Percentiles rank a stretch among this genome's conserved stretches.
These are phyloP conservation scores for Rhadina sibilatrix DNA, from an alignment of 2,113 vertebrate species.

Conservation along the genomic window DNA sequence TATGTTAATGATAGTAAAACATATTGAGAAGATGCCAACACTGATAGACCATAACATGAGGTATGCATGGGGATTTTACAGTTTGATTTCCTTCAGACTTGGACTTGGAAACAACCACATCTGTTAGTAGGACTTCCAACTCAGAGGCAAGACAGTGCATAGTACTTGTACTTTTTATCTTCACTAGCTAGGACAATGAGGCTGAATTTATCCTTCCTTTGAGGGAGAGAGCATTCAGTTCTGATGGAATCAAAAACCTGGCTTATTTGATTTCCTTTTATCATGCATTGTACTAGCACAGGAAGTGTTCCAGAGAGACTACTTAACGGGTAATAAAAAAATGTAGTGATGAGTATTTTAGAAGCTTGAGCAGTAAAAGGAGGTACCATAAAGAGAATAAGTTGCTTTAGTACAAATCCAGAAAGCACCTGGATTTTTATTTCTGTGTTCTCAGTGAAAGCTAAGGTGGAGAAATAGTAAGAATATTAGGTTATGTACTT, in stretches of 20 bases:
- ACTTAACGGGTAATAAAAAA: slow-evolving; percentile 4
- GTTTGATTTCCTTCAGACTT: neutral
- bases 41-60: neutral
- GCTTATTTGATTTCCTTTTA: slow-evolving; percentile 5
- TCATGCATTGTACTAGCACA: neutral
- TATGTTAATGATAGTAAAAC: neutral
- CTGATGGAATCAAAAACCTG: neutral
- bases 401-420: neutral
- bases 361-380: neutral
- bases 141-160: neutral
- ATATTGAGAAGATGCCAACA: neutral
- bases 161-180: neutral
- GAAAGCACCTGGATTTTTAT: neutral
- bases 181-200: neutral
- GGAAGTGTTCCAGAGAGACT: neutral
- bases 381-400: neutral
- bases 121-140: neutral
- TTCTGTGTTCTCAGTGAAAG: neutral
- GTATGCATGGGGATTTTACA: neutral
- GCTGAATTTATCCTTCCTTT: neutral
- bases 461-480: neutral
- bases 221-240: neutral
- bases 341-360: neutral
- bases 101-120: neutral
- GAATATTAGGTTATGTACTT: neutral